Evolutionary conservation across 1,140 invertebrate species (phyloP).

Genomic region (Penaeus japonicus): DNA sequence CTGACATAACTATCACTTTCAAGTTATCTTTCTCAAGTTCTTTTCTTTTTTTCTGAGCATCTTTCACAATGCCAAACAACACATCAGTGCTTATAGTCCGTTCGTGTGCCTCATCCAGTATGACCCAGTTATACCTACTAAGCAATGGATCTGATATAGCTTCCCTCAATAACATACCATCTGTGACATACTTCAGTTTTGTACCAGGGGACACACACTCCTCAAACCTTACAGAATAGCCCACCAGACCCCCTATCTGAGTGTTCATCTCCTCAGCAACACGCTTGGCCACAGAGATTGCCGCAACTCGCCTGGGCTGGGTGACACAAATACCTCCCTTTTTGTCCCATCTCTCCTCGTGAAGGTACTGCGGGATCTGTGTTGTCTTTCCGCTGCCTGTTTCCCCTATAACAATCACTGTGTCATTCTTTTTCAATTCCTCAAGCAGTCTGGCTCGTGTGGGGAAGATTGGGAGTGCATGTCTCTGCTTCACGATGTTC

Average conservation of each 20-base stretch:
- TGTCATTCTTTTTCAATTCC: slow-evolving; percentile 61
- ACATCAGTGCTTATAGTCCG: slow-evolving; percentile 95
- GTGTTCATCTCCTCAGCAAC: slow-evolving; percentile 81
- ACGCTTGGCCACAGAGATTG: slow-evolving; percentile 85
- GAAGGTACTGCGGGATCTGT: slow-evolving; percentile 84
- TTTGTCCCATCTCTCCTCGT: slow-evolving; percentile 69
- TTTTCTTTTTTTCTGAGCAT: slow-evolving; percentile 77
- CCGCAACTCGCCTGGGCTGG: slow-evolving; percentile 89
- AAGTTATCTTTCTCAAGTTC: slow-evolving; percentile 62
- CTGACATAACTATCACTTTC: slow-evolving; percentile 88
- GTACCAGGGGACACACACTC: slow-evolving; percentile 79
- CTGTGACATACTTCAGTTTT: slow-evolving; percentile 86
- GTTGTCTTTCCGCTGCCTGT: slow-evolving; percentile 92
- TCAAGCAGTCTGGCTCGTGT: slow-evolving; percentile 39
- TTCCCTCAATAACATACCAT: slow-evolving; percentile 93
- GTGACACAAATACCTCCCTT: slow-evolving; percentile 59
- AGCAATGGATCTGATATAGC: slow-evolving; percentile 77
- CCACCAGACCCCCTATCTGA: slow-evolving; percentile 78
- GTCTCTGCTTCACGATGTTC: slow-evolving; percentile 49
- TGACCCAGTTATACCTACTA: slow-evolving; percentile 82
- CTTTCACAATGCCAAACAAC: slow-evolving; percentile 83
- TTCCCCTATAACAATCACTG: slow-evolving; percentile 84
- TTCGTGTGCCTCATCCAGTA: slow-evolving; percentile 98
- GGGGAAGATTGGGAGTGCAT: slow-evolving; percentile 52
- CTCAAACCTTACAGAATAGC: slow-evolving; percentile 94